Evolutionary conservation across 2,113 vertebrate genomes (phyloP).

Genomic region (Oceanites oceanicus): DNA sequence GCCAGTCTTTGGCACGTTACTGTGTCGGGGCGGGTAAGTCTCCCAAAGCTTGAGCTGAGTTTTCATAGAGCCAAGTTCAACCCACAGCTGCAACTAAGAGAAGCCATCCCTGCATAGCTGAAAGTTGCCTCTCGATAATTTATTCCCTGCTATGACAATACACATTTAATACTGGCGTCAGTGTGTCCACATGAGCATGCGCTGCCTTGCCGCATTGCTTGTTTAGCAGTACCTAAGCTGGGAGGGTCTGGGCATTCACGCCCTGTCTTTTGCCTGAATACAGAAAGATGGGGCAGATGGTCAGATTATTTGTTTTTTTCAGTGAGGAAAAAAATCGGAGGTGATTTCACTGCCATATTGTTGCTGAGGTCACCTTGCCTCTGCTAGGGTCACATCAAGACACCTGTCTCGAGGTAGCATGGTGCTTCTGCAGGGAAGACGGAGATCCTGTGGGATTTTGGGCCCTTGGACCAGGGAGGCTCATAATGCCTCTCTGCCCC

Average conservation of each 20-base stretch:
- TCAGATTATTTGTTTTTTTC: neutral
- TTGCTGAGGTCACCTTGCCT: neutral
- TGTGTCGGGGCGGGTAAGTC: neutral
- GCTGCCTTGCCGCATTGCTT: neutral
- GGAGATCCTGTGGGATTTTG: neutral
- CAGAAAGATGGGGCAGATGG: neutral
- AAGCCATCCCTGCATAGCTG: neutral
- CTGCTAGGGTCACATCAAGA: neutral
- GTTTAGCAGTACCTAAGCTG: neutral
- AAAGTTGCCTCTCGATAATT: neutral
- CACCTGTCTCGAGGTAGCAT: neutral
- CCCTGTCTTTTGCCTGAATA: neutral
- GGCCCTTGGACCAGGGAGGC: neutral
- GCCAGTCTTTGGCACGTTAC: neutral
- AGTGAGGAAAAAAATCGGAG: neutral
- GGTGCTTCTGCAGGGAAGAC: neutral
- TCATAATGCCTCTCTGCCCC: neutral
- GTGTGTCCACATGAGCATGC: accelerated
- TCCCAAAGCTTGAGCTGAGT: neutral
- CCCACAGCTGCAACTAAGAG: neutral
- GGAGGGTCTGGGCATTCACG: neutral
- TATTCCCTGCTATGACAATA: neutral
- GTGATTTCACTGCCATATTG: neutral
- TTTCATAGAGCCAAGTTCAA: neutral
- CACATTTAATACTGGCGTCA: neutral